Evolutionary conservation across 2,797 vertebrate species (phyloP).

Genomic region (Tinamus major): DNA sequence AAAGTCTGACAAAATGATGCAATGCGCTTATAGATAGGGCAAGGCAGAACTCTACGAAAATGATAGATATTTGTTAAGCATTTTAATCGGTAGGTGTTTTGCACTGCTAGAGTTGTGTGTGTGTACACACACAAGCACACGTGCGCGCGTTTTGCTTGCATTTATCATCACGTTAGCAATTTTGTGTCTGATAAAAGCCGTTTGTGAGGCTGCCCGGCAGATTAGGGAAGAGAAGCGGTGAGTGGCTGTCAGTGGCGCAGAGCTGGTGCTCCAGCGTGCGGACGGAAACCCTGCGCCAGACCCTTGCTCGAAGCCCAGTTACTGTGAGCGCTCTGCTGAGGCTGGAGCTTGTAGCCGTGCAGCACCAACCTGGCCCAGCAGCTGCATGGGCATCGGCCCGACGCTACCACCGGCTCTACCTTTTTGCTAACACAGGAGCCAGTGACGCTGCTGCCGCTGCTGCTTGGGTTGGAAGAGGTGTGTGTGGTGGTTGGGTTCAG

Average conservation of each 20-base stretch:
- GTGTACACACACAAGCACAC: neutral
- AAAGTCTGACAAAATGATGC: constrained; percentile 17
- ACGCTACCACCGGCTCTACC: too few relatives aligned
- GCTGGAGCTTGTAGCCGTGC: neutral
- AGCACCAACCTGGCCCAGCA: neutral
- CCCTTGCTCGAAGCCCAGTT: neutral
- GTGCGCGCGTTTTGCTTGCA: neutral
- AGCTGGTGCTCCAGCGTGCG: neutral
- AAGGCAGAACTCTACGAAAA: constrained; percentile 56
- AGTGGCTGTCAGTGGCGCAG: neutral
- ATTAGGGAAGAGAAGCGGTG: neutral
- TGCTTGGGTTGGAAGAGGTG: neutral
- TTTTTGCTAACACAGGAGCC: neutral
- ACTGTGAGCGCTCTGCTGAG: neutral
- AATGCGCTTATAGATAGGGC: neutral
- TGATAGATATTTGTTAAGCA: constrained; percentile 28
- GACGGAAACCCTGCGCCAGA: neutral
- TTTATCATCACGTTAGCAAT: constrained; percentile 53
- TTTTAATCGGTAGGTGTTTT: constrained; percentile 35
- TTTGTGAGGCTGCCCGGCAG: neutral
- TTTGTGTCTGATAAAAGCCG: constrained; percentile 25
- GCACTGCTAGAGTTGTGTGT: neutral
- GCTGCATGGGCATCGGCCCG: too few relatives aligned
- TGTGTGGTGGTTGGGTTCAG: neutral
- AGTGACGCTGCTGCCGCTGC: accelerated